Evolutionary conservation across 2,113 vertebrate genomes (phyloP).

Genomic region (Machaerirhynchus nigripectus): DNA sequence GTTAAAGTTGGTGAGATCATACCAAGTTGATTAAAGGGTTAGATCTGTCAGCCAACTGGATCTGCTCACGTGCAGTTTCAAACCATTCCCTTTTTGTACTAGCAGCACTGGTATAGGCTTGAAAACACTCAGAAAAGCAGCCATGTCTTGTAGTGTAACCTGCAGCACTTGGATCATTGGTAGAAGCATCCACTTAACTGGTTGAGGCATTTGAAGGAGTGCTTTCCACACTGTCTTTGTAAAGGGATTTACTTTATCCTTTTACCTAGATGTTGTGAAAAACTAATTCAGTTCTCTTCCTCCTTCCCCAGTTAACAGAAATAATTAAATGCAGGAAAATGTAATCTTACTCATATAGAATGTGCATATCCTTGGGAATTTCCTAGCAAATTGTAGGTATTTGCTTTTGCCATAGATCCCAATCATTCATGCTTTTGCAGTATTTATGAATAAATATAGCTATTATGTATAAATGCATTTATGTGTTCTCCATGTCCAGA

Average conservation of each 20-base stretch:
- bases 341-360: not conserved
- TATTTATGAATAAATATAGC: not conserved
- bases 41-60: not conserved
- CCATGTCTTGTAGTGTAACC: not conserved
- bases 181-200: not conserved
- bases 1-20: not conserved
- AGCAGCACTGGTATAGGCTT: not conserved
- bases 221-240: not conserved
- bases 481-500: conserved; percentile 50
- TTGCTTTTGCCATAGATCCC: not conserved
- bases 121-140: not conserved
- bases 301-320: not conserved
- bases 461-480: not conserved
- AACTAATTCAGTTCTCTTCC: not conserved
- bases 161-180: not conserved
- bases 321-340: not conserved
- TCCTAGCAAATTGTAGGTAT: not conserved
- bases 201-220: not conserved
- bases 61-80: not conserved
- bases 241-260: not conserved
- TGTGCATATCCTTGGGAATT: not conserved
- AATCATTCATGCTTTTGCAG: not conserved
- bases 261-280: not conserved
- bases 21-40: not conserved
- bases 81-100: not conserved